These are phyloP conservation scores for Lissonota sp. DNA, from an alignment of 2,888 invertebrate genomes.

Conservation along the genomic window DNA sequence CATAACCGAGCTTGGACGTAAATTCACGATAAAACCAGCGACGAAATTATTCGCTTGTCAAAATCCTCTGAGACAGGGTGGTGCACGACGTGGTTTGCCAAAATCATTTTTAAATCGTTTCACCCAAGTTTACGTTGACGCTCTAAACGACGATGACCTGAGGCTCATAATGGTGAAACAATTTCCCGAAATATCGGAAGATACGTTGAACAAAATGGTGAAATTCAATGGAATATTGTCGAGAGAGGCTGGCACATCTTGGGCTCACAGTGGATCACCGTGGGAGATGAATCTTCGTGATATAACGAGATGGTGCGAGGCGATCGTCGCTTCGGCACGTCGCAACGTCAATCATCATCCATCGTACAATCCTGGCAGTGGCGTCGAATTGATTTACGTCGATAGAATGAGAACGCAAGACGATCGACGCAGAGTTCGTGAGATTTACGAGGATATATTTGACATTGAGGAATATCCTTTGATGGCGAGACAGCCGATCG, in stretches of 20 bases:
- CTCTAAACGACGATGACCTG: constrained; percentile 81
- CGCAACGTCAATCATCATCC: not conserved
- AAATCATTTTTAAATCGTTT: constrained; percentile 98
- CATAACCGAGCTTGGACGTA: constrained; percentile 95
- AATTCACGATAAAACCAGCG: constrained; percentile 90
- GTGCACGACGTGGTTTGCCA: constrained; percentile 97
- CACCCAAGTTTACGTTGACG: constrained; percentile 86
- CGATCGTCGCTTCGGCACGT: constrained; percentile 84
- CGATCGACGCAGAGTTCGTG: constrained; percentile 90
- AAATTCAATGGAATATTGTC: constrained; percentile 90
- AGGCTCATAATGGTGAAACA: constrained; percentile 88
- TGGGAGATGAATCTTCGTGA: constrained; percentile 99
- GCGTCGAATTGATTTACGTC: constrained; percentile 92
- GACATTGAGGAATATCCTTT: constrained; percentile 84
- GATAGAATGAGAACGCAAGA: constrained; percentile 92
- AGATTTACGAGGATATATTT: constrained; percentile 55
- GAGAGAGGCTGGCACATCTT: constrained; percentile 87
- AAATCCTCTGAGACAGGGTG: constrained; percentile 98
- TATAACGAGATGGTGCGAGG: constrained; percentile 96
- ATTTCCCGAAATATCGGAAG: constrained; percentile 87
- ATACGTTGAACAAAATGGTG: constrained; percentile 90
- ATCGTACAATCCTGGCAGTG: constrained; percentile 85
- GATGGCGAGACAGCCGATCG: constrained; percentile 84
- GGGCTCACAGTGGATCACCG: constrained; percentile 94
- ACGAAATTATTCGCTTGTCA: constrained; percentile 98